Evolutionary conservation across 2,888 invertebrate species (phyloP).

Genomic region (Laspeyria flexula): DNA sequence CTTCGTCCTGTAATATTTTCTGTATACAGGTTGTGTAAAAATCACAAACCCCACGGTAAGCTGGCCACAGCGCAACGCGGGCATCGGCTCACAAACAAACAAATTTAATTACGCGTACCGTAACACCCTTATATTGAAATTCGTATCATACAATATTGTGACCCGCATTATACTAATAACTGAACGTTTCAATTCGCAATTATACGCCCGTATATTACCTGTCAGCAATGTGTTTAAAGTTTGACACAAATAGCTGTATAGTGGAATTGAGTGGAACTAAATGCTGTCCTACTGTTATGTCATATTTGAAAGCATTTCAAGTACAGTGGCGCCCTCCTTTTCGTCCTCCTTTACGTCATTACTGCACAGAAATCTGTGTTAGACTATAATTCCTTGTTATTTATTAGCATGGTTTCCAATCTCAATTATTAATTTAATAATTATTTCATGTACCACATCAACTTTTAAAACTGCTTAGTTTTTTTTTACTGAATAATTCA

Average conservation of each 20-base stretch:
- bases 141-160: slow-evolving; percentile 46
- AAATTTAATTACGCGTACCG: slow-evolving; percentile 64
- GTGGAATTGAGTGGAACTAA: no score
- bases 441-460: no score
- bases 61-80: slow-evolving; percentile 33
- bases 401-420: no score
- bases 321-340: no score
- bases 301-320: no score
- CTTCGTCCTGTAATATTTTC: slow-evolving; percentile 58
- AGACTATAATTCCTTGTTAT: no score
- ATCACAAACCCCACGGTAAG: slow-evolving; percentile 56
- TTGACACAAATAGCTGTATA: no score
- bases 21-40: slow-evolving; percentile 58
- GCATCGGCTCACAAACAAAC: slow-evolving; percentile 58
- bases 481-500: neutral
- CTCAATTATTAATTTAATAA: no score
- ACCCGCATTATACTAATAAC: slow-evolving; percentile 36
- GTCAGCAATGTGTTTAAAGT: neutral
- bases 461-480: no score
- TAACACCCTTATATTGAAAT: slow-evolving; percentile 48
- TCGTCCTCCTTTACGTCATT: no score
- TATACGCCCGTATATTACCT: slow-evolving; percentile 13
- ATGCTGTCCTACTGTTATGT: no score
- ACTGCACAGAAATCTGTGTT: no score
- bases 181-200: slow-evolving; percentile 38